A percentile compares a stretch with the other conserved stretches of the same genome.
These are phyloP conservation scores for Parazoanthus atlanticus DNA, from an alignment of 92 coral and sea anemone species.

Conservation along the genomic window DNA sequence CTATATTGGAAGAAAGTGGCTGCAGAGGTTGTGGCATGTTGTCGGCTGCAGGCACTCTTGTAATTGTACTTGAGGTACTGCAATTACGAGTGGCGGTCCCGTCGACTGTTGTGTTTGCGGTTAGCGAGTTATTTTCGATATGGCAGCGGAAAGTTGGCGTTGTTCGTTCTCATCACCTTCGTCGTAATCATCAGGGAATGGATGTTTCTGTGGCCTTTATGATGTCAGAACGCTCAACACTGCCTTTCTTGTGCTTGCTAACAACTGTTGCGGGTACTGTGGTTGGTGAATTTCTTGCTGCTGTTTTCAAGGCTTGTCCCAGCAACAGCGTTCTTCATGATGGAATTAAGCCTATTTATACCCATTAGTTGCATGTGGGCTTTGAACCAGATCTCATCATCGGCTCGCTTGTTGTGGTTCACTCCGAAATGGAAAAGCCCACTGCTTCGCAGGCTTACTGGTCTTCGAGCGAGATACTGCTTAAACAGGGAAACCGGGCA, in stretches of 20 bases:
- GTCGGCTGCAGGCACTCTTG: not conserved
- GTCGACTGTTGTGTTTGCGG: not conserved
- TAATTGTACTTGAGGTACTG: not conserved
- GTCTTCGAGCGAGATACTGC: not conserved
- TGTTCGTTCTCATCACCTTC: conserved; percentile 2
- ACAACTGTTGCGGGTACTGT: no score
- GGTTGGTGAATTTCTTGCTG: no score
- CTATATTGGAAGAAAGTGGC: not conserved
- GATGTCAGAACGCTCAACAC: no score
- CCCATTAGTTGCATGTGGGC: conserved; percentile 3
- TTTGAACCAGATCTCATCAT: conserved; percentile 4
- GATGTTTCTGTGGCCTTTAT: no score
- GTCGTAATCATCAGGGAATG: not conserved
- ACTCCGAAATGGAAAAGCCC: not conserved
- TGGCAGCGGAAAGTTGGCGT: not conserved
- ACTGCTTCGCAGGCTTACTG: conserved; percentile 1
- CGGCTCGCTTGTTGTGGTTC: conserved; percentile 13
- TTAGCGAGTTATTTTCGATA: not conserved
- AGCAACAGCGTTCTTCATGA: not conserved
- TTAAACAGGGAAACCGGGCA: no score
- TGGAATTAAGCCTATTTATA: not conserved
- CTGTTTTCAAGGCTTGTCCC: no score
- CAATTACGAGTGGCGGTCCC: not conserved
- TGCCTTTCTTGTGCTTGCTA: no score
- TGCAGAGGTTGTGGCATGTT: conserved; percentile 17